Evolutionary conservation across 2,113 vertebrate species (phyloP).

Genomic region (Mesoclemmys tuberculata): DNA sequence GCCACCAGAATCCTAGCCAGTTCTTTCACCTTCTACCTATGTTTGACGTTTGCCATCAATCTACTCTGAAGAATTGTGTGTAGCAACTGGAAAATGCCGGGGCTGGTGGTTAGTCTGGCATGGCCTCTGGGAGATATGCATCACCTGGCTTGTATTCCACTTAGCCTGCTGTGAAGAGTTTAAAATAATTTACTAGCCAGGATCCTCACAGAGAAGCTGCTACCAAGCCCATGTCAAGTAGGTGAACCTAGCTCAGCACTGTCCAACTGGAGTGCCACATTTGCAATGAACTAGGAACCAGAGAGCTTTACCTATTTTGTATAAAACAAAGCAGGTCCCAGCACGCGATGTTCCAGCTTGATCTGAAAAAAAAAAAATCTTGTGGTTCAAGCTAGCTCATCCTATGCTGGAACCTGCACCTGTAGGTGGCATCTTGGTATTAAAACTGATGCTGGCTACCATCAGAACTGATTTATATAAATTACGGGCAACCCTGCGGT

Average conservation of each 20-base stretch:
- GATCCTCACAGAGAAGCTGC: neutral
- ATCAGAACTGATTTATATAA: neutral
- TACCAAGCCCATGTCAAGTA: neutral
- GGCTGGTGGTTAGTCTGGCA: neutral
- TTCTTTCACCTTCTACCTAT: neutral
- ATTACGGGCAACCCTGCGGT: neutral
- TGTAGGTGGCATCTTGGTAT: neutral
- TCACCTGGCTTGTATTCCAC: constrained; percentile 6
- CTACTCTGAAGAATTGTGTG: neutral
- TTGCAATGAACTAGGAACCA: constrained; percentile 24
- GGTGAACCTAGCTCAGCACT: neutral
- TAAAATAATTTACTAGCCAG: neutral
- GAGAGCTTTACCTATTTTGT: neutral
- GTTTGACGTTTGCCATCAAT: neutral
- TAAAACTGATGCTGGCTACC: neutral
- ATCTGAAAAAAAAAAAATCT: neutral
- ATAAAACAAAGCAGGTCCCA: neutral
- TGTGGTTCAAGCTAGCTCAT: neutral
- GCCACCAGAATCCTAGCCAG: neutral
- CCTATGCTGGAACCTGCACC: neutral
- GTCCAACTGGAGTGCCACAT: neutral
- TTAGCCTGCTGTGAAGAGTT: constrained; percentile 5
- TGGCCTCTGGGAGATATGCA: constrained; percentile 11
- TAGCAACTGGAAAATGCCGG: constrained; percentile 5
- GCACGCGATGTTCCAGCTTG: neutral